Evolutionary conservation across 2,797 vertebrate species (phyloP).

Genomic region (Gallinago stenura): DNA sequence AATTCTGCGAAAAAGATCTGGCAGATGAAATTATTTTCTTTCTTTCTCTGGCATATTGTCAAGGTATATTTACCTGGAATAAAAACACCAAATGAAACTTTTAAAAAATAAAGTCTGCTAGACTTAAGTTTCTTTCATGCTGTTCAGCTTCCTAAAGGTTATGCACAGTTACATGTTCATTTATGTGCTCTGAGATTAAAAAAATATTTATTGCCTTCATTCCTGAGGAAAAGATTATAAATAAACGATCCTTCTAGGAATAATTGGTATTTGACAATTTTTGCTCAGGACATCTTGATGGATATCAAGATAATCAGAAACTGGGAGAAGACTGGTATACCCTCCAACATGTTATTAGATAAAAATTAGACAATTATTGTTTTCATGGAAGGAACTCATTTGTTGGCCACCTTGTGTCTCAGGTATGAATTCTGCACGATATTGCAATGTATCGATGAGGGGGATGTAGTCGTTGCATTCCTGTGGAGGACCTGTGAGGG

Average conservation of each 20-base stretch:
- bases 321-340: not conserved
- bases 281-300: not conserved
- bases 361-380: not conserved
- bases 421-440: not conserved
- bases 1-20: constrained; percentile 15
- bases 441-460: accelerated
- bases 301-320: not conserved
- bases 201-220: not conserved
- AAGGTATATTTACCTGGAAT: constrained; percentile 9
- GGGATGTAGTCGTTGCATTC: not conserved
- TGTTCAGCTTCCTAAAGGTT: not conserved
- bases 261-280: not conserved
- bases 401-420: not conserved
- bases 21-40: constrained; percentile 24
- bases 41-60: constrained; percentile 12
- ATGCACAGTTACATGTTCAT: not conserved
- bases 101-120: not conserved
- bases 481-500: not conserved
- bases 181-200: not conserved
- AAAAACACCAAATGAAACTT: not conserved
- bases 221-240: not conserved
- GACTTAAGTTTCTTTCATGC: not conserved
- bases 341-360: not conserved
- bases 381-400: not conserved
- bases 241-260: not conserved